Base-by-base conservation (phyloP, 2,888 invertebrate genomes). In the Epicampocera succincta region DNA sequence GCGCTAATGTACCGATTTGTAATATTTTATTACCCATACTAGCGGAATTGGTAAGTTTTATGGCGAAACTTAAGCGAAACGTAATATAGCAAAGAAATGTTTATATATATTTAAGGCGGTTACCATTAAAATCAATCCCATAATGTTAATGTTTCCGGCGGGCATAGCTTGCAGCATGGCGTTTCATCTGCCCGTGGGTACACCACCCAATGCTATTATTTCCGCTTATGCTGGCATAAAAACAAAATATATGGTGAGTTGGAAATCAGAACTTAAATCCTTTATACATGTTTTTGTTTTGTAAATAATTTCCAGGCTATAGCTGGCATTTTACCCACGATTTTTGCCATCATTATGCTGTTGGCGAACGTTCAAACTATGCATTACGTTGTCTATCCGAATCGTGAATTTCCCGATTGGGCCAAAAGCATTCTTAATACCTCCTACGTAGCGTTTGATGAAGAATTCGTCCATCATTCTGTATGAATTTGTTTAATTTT, bases 161-260 rank as follows among this genome's bases (percentile, higher is more conserved):
- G 93, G 96, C 0, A 91, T 97, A n/a, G 95, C 96, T 2, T 96
- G 96, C 87, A 97, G 97, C 52, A 96, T 96, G 92, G 96, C 96
- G 3, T 96, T 97, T 92, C 96, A 96, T 92, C 92, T 98, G 90
- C 98, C 97, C 0, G 97, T 98, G 12, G 97, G 97, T n/a, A 97
- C 97, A 0, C 97, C 97, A 2, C 96, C 98, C n/a, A 98, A 98
- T 91, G 97, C 98, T 5, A 96, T 98, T 83, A 96, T 96, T 0
- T 95, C 95, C 19, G 95, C 94, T 0, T 95, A 95, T 1, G 95
- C 95, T 0, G 94, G 94, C 85, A 95, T 96, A 91, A 93, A 93
- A 83, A 94, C 95, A 0, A 92, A 93, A 63, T 95, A 95, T 85
- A 95, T 96, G 93, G 94, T 95, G 85, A 90, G 79, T 71, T 21